These are phyloP conservation scores for Eurypyga helias DNA, from an alignment of 2,113 vertebrate species.

Conservation along the genomic window DNA sequence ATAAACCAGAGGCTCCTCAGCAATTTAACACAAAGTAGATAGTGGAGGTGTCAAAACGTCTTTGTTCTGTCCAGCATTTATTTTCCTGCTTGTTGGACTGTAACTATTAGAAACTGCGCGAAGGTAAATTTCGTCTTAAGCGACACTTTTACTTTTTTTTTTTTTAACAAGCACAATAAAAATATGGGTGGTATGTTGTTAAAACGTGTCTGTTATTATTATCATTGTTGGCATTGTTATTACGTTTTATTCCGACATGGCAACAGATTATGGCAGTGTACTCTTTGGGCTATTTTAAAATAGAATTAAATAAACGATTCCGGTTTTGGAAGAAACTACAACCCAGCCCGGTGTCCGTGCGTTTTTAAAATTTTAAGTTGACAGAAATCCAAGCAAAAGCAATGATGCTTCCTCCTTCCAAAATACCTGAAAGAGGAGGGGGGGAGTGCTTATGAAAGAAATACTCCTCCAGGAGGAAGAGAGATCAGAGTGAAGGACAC, in stretches of 20 bases:
- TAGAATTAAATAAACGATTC: constrained; percentile 20
- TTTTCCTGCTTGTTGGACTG: constrained; percentile 52
- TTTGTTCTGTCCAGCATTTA: constrained; percentile 53
- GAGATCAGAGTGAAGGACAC: not conserved
- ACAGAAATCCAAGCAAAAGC: constrained; percentile 6
- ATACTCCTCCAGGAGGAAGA: not conserved
- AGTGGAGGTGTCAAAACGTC: constrained; percentile 24
- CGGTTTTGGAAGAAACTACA: constrained; percentile 18
- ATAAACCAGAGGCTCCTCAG: constrained; percentile 16
- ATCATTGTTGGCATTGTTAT: not conserved
- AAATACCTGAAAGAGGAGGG: not conserved
- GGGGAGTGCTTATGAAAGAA: not conserved
- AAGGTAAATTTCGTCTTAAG: constrained; percentile 8
- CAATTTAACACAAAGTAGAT: constrained; percentile 34
- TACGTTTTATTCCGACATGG: constrained; percentile 54
- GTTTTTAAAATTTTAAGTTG: not conserved
- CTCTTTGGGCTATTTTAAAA: constrained; percentile 53
- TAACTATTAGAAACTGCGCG: not conserved
- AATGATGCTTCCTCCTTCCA: not conserved
- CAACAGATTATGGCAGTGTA: constrained; percentile 60
- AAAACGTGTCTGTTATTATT: constrained; percentile 43
- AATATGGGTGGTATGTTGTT: not conserved
- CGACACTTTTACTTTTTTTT: constrained; percentile 2
- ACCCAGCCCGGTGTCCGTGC: not conserved
- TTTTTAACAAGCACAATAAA: not conserved